Conservation (phyloP, 2,888 invertebrate genomes). For the Stenchaetothrips biformis region DNA sequence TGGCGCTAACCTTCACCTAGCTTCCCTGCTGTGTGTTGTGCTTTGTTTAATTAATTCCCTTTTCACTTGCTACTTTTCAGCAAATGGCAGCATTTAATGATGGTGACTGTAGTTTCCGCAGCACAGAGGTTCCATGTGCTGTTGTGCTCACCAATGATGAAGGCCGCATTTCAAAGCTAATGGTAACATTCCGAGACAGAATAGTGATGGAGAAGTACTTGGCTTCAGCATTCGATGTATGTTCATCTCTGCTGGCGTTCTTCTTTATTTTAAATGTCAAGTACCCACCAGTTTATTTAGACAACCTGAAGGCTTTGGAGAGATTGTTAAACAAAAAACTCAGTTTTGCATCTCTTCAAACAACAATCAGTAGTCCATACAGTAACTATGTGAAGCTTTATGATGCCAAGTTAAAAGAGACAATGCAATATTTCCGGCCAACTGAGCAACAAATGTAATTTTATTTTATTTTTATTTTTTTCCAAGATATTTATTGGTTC, state of each 20-base stretch:
- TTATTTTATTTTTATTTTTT: background rate
- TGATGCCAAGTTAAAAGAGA: background rate
- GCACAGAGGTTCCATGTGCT: background rate
- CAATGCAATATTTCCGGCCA: background rate
- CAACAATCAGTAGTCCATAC: slow-evolving; percentile 5
- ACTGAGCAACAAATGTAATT: background rate
- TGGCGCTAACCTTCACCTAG: background rate
- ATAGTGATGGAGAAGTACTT: background rate
- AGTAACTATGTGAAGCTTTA: slow-evolving; percentile 3
- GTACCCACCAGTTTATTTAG: slow-evolving; percentile 1
- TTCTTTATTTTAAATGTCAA: background rate
- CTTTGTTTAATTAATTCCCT: background rate
- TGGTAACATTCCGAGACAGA: background rate
- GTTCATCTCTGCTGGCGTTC: background rate
- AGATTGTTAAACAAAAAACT: background rate
- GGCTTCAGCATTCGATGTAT: background rate
- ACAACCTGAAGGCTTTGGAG: background rate
- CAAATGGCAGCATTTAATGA: slow-evolving; percentile 9
- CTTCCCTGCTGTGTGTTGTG: background rate
- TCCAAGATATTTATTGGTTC: no score
- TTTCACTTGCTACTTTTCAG: background rate
- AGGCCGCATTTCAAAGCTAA: slow-evolving; percentile 3
- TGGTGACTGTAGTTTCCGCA: background rate
- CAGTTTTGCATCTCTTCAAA: background rate
- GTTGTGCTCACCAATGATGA: background rate